A percentile compares a stretch with the other conserved stretches of the same genome.
Conservation (phyloP, 2,888 invertebrate species). For the Crioceris asparagi region DNA sequence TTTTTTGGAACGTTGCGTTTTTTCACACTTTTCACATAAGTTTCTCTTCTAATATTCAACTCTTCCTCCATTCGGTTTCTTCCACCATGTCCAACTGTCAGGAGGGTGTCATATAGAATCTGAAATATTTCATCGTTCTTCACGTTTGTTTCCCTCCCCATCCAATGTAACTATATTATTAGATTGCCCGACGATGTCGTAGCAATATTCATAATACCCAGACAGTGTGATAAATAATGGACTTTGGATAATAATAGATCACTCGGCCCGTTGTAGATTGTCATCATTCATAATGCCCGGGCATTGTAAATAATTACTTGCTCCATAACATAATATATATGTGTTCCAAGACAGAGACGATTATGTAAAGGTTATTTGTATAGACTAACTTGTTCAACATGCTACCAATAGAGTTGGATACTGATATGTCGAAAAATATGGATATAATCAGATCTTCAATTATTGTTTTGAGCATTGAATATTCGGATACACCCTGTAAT, state of each 20-base stretch:
- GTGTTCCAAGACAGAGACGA: too few species aligned
- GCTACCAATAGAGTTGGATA: too few species aligned
- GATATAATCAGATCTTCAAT: too few species aligned
- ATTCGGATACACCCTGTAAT: too few species aligned
- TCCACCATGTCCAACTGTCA: slow-evolving; percentile 26
- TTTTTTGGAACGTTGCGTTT: too few species aligned
- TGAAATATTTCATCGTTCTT: too few species aligned
- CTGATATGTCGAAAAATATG: too few species aligned
- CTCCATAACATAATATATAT: neutral
- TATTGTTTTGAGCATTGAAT: too few species aligned
- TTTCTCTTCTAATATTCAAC: slow-evolving; percentile 11
- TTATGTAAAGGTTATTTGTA: too few species aligned
- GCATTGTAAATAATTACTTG: neutral
- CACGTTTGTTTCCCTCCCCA: too few species aligned
- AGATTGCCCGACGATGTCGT: neutral
- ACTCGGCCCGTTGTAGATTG: neutral
- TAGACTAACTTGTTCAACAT: too few species aligned
- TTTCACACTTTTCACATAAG: slow-evolving; percentile 9
- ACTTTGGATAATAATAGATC: neutral
- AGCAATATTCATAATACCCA: neutral
- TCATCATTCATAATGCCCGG: neutral
- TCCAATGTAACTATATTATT: neutral
- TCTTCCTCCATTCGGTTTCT: slow-evolving; percentile 17
- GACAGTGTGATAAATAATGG: neutral
- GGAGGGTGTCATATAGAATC: slow-evolving; percentile 17